Conservation (phyloP, 2,113 vertebrate genomes). For the Turnix velox region DNA sequence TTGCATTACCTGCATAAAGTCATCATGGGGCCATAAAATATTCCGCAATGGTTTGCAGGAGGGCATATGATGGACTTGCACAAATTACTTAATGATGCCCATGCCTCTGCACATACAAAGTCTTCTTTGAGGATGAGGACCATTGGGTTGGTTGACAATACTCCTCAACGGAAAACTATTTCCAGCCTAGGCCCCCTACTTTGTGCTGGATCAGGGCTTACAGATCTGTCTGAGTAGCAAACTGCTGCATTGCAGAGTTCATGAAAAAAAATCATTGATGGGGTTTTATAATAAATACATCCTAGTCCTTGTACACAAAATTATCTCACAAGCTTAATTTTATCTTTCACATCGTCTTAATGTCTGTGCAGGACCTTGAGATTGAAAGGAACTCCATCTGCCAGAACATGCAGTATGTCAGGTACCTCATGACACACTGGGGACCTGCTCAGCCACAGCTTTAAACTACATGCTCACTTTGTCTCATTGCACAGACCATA, state of each 20-base stretch:
- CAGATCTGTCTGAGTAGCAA: background rate
- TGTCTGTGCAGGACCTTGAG: background rate
- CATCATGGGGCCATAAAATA: background rate
- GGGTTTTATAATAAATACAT: background rate
- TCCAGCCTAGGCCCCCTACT: background rate
- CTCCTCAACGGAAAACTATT: background rate
- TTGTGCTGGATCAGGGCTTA: background rate
- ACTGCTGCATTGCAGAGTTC: background rate
- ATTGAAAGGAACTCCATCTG: background rate
- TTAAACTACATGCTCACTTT: background rate
- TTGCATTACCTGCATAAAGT: background rate
- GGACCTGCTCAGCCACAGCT: fast-evolving
- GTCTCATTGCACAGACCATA: background rate
- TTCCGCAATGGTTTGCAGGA: background rate
- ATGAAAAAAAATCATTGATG: background rate
- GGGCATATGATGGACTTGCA: background rate
- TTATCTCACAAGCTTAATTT: background rate
- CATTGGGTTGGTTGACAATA: fast-evolving
- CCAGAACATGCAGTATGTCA: fast-evolving
- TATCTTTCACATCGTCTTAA: background rate
- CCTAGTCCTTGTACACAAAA: background rate
- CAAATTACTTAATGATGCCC: fast-evolving
- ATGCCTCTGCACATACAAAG: background rate
- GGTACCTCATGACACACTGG: too few species aligned
- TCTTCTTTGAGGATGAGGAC: background rate